Conservation (phyloP, 2,888 invertebrate genomes). For the Gisinianus flammeolus region DNA sequence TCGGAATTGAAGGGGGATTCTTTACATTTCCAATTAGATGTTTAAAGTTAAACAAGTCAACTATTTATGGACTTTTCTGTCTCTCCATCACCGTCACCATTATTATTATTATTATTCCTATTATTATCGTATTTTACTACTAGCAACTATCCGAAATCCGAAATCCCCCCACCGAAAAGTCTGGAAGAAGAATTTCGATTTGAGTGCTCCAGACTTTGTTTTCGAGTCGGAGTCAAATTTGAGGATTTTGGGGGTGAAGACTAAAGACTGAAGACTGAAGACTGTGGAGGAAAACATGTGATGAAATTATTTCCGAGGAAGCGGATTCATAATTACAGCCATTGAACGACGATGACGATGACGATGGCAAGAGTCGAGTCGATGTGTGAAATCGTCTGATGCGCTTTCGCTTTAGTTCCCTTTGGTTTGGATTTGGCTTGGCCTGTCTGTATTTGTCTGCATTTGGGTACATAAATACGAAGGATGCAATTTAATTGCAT, state of each 20-base stretch:
- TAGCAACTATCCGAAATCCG: not conserved
- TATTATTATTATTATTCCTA: not conserved
- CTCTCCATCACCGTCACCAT: not conserved
- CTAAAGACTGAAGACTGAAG: conserved; percentile 6
- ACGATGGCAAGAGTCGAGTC: too few species aligned
- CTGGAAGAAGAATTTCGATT: too few species aligned
- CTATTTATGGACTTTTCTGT: not conserved
- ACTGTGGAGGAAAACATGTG: conserved; percentile 29
- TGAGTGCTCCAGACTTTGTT: too few species aligned
- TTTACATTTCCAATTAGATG: conserved; percentile 24
- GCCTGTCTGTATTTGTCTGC: too few species aligned
- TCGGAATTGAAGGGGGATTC: conserved; percentile 9
- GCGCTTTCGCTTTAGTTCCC: too few species aligned
- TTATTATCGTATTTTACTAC: not conserved
- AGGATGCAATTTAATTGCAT: conserved; percentile 33
- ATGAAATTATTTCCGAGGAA: conserved; percentile 33
- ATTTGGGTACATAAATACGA: too few species aligned
- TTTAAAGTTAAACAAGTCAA: conserved; percentile 11
- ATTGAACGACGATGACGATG: not conserved
- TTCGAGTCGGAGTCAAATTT: not conserved
- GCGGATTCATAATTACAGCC: conserved; percentile 12
- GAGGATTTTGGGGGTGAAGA: not conserved
- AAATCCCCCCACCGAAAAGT: not conserved
- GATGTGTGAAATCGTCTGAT: too few species aligned
- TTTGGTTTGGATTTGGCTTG: too few species aligned